Base-by-base conservation (phyloP, 2,113 vertebrate species). In the Poicephalus meyeri region DNA sequence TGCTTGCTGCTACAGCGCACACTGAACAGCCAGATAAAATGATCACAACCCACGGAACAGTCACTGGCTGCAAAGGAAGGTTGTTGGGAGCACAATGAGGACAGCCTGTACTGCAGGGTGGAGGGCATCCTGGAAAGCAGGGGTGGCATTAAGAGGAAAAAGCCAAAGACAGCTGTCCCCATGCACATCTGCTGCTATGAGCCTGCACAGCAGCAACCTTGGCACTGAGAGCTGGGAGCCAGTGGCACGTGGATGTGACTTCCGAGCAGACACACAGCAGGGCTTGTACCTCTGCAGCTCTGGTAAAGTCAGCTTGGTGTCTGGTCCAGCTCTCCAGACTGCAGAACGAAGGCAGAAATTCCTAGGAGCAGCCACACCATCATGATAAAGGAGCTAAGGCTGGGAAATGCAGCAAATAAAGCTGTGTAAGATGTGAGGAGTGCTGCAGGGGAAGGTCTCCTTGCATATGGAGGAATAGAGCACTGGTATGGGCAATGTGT, bases 401-500 rank as follows among this genome's bases (percentile, higher is more conserved):
- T 46, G 63, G 16, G 24, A 61, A 90, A 71, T 13, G 21, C 0
- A 0, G 33, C 17, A 46, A 63, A 53, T 44, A 56, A 56, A 12
- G 24, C 80, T 56, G 39, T 8, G 11, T 1, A 2, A 47, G 37
- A 14, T 66, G 52, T 23, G 53, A 69, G 47, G 63, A 68, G 28
- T 0, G 49, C 7, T 8, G 3, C 47, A 21, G 16, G 16, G 88
- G 47, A 58, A 26, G 21, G 11, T 35, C 23, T 65, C 49, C 33
- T 91, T 1, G 0, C 31, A 58, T 24, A 16, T 0, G 9, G 23
- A 13, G 26, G 10, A 16, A 15, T 0, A 0, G 49, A 56, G 14
- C 52, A 56, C 6, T 4, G 5, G 15, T 70, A 31, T 0, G 3
- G 49, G 26, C 41, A 61, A 35, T 0, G 0, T 21, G 35, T 63